Conservation (phyloP, 2,797 vertebrate species). For the Lagothrix lagotricha region DNA sequence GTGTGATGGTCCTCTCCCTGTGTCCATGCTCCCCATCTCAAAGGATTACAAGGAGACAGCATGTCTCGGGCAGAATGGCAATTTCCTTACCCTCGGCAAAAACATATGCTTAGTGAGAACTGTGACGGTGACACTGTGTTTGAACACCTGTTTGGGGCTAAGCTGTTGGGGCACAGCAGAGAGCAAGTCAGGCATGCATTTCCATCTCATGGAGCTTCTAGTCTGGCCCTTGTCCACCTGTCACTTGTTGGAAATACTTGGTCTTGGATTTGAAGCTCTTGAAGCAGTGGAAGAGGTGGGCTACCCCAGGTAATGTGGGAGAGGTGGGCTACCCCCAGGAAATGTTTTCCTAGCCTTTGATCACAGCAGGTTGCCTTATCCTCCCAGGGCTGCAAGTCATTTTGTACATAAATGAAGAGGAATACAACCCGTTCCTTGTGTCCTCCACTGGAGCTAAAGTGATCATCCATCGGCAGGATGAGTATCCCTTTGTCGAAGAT, state of each 20-base stretch:
- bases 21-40: neutral
- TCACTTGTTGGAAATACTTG: neutral
- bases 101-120: neutral
- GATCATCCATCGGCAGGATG: constrained; percentile 85
- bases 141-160: neutral
- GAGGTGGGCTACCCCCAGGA: neutral
- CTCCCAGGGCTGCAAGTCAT: constrained; percentile 86
- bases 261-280: neutral
- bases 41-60: neutral
- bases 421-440: constrained; percentile 89
- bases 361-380: neutral
- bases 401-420: constrained; percentile 85
- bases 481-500: constrained; percentile 89
- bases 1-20: no score
- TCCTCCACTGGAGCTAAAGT: constrained; percentile 88
- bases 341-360: neutral
- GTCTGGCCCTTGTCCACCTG: neutral
- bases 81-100: neutral
- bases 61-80: neutral
- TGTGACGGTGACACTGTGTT: neutral
- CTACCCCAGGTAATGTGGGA: no score
- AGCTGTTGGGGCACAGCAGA: neutral
- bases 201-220: neutral
- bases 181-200: neutral
- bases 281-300: neutral